Base-by-base conservation (phyloP, 1,140 invertebrate species). In the Drosophila miranda region DNA sequence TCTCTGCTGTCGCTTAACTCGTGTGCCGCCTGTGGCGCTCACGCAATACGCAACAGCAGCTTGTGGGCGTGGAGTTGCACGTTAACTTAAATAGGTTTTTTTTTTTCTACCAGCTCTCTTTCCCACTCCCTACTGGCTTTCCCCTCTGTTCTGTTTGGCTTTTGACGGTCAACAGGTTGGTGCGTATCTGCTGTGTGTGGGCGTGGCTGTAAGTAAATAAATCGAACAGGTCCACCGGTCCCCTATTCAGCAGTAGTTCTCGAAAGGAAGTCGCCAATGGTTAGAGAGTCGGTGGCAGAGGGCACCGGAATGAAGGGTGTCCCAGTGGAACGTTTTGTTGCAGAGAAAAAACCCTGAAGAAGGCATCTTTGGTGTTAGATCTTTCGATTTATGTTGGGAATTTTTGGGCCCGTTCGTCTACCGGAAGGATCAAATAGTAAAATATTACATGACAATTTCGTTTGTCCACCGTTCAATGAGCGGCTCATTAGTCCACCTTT, bases 81-180 rank as follows among this genome's bases (percentile, higher is more conserved):
- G 64, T 66, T 68, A 66, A 68, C 13, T 11, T 54, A 66, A 67
- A 68, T 67, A 55, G 42, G 61, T 53, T 55, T 45, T 16, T n/a
- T 44, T 45, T 45, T 9, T 45, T 9, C 63, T 62, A 34, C 30
- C 30, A 34, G 30, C 30, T 30, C 16, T 19, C 2, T 0, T 8
- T 9, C 30, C 8, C 7, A 3, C 30, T 9, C 8, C 3, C 8
- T 9, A 2, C 30, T 3, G 3, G 8, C 3, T 11, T 34, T 11
- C 9, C 30, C 9, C 30, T 34, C 30, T 11, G 9, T 11, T 34
- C 9, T 34, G 30, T 3, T 34, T 3, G 2, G 9, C 30, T 63
- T 51, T 58, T 64, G 59, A 26, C 38, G 59, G 59, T 64, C 60
- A 64, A 66, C 45, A 66, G 45, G 30, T 48, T 68, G n/a, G 41